Base-by-base conservation (phyloP, 2,113 vertebrate species). In the Hippocampus abdominalis region DNA sequence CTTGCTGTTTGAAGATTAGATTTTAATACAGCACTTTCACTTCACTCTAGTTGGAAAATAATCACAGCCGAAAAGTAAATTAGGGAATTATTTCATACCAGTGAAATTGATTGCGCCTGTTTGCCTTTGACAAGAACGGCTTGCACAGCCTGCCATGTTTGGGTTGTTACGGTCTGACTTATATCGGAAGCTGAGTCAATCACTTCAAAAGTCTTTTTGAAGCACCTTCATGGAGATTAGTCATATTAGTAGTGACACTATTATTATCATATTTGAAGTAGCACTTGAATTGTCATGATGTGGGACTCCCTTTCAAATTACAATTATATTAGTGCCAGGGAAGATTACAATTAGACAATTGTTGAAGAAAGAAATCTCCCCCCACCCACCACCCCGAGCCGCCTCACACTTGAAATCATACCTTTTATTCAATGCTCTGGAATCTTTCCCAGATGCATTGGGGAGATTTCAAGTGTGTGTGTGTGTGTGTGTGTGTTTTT, bases 1-100 rank as follows among this genome's bases (percentile, higher is more conserved):
- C 89, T 91, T 91, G 86, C 83, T 86, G 89, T 91, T 91, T 85
- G 87, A 89, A 91, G 92, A 92, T 92, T 92, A 90, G 90, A 92
- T 92, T 92, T 91, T 90, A 92, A 92, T 92, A 87, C 86, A 87
- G 87, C 69, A 77, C 86, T 88, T 85, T 88, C 85, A 87, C 87
- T 89, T 85, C 75, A 75, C 76, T 86, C 82, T 66, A 76, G 76
- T 71, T 51, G 72, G 78, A 85, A 87, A 89, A 91, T 90, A 89
- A 91, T 90, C 89, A 90, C 81, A 79, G 71, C 61, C 57, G 68
- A 61, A 77, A 76, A 87, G 78, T 78, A 89, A 93, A 91, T 90
- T 78, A 86, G 82, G 82, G 80, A 87, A 89, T 91, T 85, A 88
- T 88, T 92, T 89, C 73, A 78, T 78, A 77, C 79, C 83, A 81